phyloP scores from a whole-genome alignment of 2,888 invertebrate genomes.

The Clunio marinus region DNA sequence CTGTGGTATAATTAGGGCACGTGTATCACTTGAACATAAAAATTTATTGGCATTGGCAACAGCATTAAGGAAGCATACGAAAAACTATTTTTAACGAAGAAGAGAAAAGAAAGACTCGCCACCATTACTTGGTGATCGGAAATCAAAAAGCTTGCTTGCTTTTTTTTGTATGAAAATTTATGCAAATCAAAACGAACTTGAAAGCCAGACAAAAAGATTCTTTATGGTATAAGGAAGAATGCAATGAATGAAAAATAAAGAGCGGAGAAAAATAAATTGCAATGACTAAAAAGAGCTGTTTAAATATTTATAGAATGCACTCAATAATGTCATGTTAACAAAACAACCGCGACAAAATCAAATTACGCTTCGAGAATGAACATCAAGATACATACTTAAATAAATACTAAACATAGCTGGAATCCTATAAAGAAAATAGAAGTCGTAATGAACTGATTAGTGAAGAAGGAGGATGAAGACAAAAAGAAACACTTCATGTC shows the following conservation, averaged over 20 bases:
- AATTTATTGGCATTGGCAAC: conserved; percentile 11
- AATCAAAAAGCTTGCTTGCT: not conserved
- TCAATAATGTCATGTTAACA: conserved; percentile 23
- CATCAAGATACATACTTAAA: too few relatives aligned
- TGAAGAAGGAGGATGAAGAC: not conserved
- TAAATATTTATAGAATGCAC: conserved; percentile 16
- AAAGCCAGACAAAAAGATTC: too few relatives aligned
- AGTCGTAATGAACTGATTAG: not conserved
- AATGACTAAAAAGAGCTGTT: conserved; percentile 14
- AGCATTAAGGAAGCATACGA: not conserved
- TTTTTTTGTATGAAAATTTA: conserved; percentile 16
- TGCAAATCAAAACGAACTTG: conserved; percentile 26
- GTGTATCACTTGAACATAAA: conserved; percentile 35
- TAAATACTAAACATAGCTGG: too few relatives aligned
- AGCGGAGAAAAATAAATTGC: conserved; percentile 18
- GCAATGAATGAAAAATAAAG: too few relatives aligned
- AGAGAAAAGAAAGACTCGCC: not conserved
- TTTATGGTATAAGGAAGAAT: not conserved
- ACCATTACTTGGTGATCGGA: not conserved
- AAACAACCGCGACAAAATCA: conserved; percentile 21
- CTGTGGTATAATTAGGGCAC: conserved; percentile 38
- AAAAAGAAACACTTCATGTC: not conserved
- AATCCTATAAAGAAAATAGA: too few relatives aligned
- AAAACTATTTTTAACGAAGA: not conserved
- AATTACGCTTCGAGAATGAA: conserved; percentile 4